These are phyloP conservation scores for Perca flavescens DNA, from an alignment of 2,113 vertebrate genomes.

Conservation along the genomic window DNA sequence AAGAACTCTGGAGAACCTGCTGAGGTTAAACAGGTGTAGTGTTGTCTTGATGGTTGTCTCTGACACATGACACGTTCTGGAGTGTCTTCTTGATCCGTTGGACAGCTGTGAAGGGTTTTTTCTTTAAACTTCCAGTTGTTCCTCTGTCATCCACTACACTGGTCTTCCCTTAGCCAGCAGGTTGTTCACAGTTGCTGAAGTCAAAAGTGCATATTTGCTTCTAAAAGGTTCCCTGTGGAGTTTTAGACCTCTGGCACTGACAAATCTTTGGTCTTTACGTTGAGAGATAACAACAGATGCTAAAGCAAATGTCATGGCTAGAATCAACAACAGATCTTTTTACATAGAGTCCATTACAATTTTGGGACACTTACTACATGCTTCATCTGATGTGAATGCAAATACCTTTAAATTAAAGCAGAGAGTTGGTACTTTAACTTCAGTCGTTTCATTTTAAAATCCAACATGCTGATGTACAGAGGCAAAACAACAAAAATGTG, in stretches of 20 bases:
- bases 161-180: background rate
- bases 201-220: background rate
- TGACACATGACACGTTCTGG: background rate
- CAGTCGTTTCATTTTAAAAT: background rate
- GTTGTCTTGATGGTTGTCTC: conserved; percentile 8
- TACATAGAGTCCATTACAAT: background rate
- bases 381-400: background rate
- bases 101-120: background rate
- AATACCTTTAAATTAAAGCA: background rate
- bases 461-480: background rate
- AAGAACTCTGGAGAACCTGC: background rate
- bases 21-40: background rate
- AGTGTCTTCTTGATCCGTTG: background rate
- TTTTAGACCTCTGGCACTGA: background rate
- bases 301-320: background rate
- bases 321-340: background rate
- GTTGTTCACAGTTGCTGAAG: background rate
- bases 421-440: no score
- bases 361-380: background rate
- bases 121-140: background rate
- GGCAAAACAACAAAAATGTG: conserved; percentile 3
- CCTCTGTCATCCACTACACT: background rate
- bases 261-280: conserved; percentile 2
- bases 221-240: background rate
- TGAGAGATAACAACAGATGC: background rate